Base-by-base conservation (phyloP, 2,888 invertebrate genomes). In the Muscina levida region DNA sequence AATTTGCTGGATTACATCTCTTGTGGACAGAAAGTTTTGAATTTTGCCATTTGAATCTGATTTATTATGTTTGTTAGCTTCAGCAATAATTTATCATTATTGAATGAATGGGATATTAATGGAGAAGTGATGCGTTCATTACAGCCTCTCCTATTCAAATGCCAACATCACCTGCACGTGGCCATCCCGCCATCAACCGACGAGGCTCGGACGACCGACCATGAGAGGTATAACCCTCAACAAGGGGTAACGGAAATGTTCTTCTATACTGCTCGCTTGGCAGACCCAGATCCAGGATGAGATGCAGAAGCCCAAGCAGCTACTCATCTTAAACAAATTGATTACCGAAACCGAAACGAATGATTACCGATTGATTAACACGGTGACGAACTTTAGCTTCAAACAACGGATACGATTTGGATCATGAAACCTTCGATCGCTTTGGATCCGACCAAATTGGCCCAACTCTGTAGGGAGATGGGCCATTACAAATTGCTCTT, bases 351-450 rank as follows among this genome's bases (percentile, higher is more conserved):
- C 37, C n/a, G n/a, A 31, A 31, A 31, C 31, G 31, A 31, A 31
- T 31, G 31, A 31, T 5, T 31, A 31, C 31, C 31, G 31, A 31
- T 31, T 31, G 31, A 31, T 31, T 31, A 31, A 31, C 31, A 3
- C 31, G 31, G 8, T 31, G 31, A 31, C 31, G 15, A 46, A n/a
- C n/a, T n/a, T n/a, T n/a, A n/a, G n/a, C n/a, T 15, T 46, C 15
- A 46, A 46, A 15, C 46, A 46, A 46, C 46, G 46, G 17, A 46
- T 17, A 46, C 17, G 46, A 46, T 46, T 46, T 15, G 46, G 46
- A 46, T 46, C 17, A 2, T 46, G 17, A 17, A 46, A 46, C n/a
- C 15, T 46, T 15, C 15, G n/a, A 46, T 46, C 46, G n/a, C 15
- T 15, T 15, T 46, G 46, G 46, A 5, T 13, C 24, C 31, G 4